Base-by-base conservation (phyloP, 2,888 invertebrate genomes). In the Drosophila paranaensis region DNA sequence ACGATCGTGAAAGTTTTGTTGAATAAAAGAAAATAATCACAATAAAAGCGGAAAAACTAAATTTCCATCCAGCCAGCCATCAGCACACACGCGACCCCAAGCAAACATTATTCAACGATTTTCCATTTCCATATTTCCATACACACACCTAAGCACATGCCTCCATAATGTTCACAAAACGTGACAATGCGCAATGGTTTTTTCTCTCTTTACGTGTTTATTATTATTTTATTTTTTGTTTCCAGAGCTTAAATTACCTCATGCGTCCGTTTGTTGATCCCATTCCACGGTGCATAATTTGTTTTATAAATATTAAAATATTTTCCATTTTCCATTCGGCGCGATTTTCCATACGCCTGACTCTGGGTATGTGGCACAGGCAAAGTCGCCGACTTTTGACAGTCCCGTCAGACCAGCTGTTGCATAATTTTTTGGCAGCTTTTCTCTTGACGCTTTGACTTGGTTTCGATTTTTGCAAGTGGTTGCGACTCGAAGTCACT, bases 21-120 rank as follows among this genome's bases (percentile, higher is more conserved):
- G 63, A 64, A 72, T 62, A 67, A 75, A 60, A 63, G 43, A 56
- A 56, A 56, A 73, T 43, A 58, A 71, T 65, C 71, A 67, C 68
- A 88, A 88, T 85, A 88, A 85, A 85, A 77, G 79, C 71, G 77
- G 83, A 88, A 88, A 87, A 88, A 74, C 65, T 58, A 70, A 69
- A 74, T 82, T 85, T 79, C 69, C 82, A 77, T 80, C 60, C 82
- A 70, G 71, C 66, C 74, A 77, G 39, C 14, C 39, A 39, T 37
- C 45, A 77, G 60, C 65, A 68, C 51, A 81, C 65, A 66, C 77
- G 60, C 73, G 74, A 81, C 85, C 71, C 71, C 73, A 73, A 77
- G 64, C 62, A 79, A 64, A 82, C 71, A 74, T 74, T 74, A 74
- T 51, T 77, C 62, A 79, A 79, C 71, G 57, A 45, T 77, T 77